Percentiles rank a stretch among this genome's conserved stretches.
Conservation (phyloP, 2,888 invertebrate genomes). For the Hoplodrina blanda region DNA sequence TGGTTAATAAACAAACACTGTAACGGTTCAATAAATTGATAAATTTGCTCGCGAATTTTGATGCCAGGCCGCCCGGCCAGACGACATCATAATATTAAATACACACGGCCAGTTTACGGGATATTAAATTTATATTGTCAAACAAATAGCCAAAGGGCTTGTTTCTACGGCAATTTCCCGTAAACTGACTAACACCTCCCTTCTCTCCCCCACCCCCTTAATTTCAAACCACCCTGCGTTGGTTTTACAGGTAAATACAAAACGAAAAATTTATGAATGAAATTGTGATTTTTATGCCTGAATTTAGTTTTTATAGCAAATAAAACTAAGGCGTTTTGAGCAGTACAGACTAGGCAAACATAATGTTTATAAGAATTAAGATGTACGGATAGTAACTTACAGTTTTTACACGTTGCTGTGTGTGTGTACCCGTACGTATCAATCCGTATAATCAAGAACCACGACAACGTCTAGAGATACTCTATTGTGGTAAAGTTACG, state of each 20-base stretch:
- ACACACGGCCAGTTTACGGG: conserved; percentile 11
- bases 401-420: conserved; percentile 8
- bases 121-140: too few relatives aligned
- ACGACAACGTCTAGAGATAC: conserved; percentile 30
- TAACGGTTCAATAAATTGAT: neutral
- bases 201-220: neutral
- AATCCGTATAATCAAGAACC: conserved; percentile 43
- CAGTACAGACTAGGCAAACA: too few relatives aligned
- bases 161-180: neutral
- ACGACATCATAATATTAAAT: conserved; percentile 8
- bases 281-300: neutral
- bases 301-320: conserved; percentile 11
- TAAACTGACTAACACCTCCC: neutral
- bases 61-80: neutral
- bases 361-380: neutral
- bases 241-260: neutral
- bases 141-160: neutral
- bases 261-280: neutral
- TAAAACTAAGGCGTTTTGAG: neutral
- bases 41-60: neutral
- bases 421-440: conserved; percentile 10
- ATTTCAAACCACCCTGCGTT: conserved; percentile 1
- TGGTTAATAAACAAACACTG: conserved; percentile 2
- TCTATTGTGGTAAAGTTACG: conserved; percentile 60
- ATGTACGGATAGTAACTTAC: neutral